A percentile compares a stretch with the other conserved stretches of the same genome.
phyloP scores from a whole-genome alignment of 1,140 invertebrate genomes.

The Lutraria rhynchaena region DNA sequence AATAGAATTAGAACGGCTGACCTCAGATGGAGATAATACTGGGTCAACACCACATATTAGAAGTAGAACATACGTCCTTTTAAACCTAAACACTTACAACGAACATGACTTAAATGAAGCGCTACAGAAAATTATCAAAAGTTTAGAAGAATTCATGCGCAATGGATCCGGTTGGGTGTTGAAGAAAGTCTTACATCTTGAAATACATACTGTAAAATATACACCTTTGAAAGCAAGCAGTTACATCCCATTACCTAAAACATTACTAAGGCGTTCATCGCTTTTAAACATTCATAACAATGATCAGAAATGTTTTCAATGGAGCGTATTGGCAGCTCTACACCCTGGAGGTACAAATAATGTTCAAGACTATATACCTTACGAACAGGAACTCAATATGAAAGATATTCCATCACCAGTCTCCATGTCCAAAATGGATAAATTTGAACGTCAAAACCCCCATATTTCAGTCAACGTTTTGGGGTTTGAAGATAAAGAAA shows the following conservation, averaged over 20 bases:
- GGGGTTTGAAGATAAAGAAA: constrained; percentile 26
- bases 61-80: background rate
- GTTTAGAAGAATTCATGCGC: constrained; percentile 1
- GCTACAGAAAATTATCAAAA: constrained; percentile 8
- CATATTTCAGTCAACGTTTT: constrained; percentile 42
- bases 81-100: background rate
- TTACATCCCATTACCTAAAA: constrained; percentile 5
- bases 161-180: constrained; percentile 18
- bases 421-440: constrained; percentile 14
- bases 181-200: background rate
- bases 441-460: constrained; percentile 35
- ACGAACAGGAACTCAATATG: constrained; percentile 42
- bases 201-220: constrained; percentile 10
- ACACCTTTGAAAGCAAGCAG: constrained; percentile 1
- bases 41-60: background rate
- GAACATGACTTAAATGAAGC: too few relatives aligned
- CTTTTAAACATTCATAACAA: too few relatives aligned
- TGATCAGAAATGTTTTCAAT: too few relatives aligned
- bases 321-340: background rate
- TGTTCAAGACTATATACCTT: background rate
- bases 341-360: background rate
- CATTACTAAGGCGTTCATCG: background rate
- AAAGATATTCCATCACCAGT: constrained; percentile 16
- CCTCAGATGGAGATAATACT: background rate
- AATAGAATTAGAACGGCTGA: background rate